Conservation (phyloP, 1,140 invertebrate species). For the Neodiprion pinetum region DNA sequence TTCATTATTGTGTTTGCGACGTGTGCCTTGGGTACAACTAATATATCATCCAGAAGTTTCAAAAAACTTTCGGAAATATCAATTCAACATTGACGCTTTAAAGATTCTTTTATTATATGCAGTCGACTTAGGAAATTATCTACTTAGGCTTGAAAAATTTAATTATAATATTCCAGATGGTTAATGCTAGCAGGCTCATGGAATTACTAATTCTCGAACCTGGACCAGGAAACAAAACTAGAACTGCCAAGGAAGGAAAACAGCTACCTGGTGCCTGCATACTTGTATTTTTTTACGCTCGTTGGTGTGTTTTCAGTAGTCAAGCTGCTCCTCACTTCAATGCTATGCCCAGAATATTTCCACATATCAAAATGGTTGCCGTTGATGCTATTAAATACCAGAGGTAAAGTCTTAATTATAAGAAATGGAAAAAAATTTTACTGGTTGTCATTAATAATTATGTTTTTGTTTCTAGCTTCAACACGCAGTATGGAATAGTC, state of each 20-base stretch:
- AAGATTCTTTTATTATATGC: constrained; percentile 13
- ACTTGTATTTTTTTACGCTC: constrained; percentile 88
- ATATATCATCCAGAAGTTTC: too few species aligned
- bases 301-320: constrained; percentile 89
- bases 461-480: constrained; percentile 67
- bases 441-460: constrained; percentile 14
- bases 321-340: constrained; percentile 90
- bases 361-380: constrained; percentile 85
- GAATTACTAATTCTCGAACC: constrained; percentile 64
- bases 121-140: too few species aligned
- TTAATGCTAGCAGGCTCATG: constrained; percentile 64
- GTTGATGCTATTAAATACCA: constrained; percentile 88
- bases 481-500: constrained; percentile 93
- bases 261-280: constrained; percentile 73
- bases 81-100: constrained; percentile 11
- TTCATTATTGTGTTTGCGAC: too few species aligned
- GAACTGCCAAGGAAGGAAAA: constrained; percentile 50
- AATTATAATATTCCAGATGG: constrained; percentile 53
- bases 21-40: too few species aligned
- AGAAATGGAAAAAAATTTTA: constrained; percentile 11
- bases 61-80: background rate
- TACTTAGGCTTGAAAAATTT: too few species aligned
- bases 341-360: constrained; percentile 84
- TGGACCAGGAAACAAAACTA: constrained; percentile 58
- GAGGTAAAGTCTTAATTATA: constrained; percentile 59